Evolutionary conservation across 1,140 invertebrate genomes (phyloP).

Genomic region (Hylaeus anthracinus): DNA sequence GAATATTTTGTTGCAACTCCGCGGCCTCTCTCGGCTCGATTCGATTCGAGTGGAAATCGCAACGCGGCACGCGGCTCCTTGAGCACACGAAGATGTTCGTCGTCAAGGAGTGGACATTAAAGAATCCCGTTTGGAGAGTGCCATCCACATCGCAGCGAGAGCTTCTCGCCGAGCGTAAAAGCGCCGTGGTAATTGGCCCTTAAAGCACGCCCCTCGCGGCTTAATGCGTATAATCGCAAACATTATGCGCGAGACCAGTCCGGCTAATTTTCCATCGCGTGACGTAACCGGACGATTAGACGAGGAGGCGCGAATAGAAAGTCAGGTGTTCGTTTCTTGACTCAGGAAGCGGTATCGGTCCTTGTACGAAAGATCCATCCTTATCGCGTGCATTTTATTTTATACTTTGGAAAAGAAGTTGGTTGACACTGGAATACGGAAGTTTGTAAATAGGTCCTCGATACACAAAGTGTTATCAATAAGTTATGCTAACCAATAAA

Average conservation of each 20-base stretch:
- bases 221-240: constrained; percentile 54
- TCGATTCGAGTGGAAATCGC: constrained; percentile 35
- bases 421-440: too few relatives aligned
- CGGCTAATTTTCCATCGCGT: constrained; percentile 50
- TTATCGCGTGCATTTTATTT: too few relatives aligned
- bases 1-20: constrained; percentile 77
- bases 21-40: constrained; percentile 21
- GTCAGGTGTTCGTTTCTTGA: not conserved
- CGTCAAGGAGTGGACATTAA: not conserved
- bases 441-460: too few relatives aligned
- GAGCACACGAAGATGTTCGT: too few relatives aligned
- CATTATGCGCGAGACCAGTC: constrained; percentile 48
- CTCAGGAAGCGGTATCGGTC: too few relatives aligned
- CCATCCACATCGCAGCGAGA: not conserved
- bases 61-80: constrained; percentile 14
- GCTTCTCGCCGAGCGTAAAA: constrained; percentile 18
- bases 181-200: constrained; percentile 52
- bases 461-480: too few relatives aligned
- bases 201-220: constrained; percentile 42
- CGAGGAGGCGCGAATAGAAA: constrained; percentile 1
- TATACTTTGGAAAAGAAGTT: too few relatives aligned
- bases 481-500: too few relatives aligned
- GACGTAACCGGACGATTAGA: constrained; percentile 50
- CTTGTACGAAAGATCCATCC: too few relatives aligned
- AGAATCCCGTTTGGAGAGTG: constrained; percentile 30